Evolutionary conservation across 2,113 vertebrate genomes (phyloP).

Genomic region (Struthidea cinerea): DNA sequence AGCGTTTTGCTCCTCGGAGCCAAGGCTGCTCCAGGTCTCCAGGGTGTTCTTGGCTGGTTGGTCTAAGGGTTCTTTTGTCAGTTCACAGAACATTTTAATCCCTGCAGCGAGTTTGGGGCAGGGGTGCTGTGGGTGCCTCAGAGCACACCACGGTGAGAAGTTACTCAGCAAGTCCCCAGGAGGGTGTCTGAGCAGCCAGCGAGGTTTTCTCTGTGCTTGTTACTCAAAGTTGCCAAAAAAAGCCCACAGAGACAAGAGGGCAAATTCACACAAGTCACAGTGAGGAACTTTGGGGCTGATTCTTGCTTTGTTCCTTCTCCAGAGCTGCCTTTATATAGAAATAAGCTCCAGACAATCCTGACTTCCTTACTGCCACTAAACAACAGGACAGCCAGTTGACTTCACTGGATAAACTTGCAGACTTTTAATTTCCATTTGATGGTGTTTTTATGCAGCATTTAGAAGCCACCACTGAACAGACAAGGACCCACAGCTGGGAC

Average conservation of each 20-base stretch:
- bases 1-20: neutral
- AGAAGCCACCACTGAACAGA: neutral
- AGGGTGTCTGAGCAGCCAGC: neutral
- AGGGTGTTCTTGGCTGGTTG: neutral
- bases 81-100: neutral
- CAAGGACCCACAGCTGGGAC: neutral
- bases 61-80: neutral
- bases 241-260: neutral
- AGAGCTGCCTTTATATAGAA: neutral
- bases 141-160: neutral
- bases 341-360: neutral
- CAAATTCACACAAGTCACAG: neutral
- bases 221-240: neutral
- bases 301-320: neutral
- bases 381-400: neutral
- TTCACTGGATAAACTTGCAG: neutral
- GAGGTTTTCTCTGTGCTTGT: neutral
- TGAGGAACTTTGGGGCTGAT: neutral
- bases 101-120: neutral
- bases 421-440: neutral
- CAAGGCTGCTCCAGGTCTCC: neutral
- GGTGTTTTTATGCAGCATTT: neutral
- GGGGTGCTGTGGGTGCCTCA: neutral
- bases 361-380: neutral
- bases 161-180: neutral